A percentile compares a stretch with the other conserved stretches of the same genome.
phyloP scores from a whole-genome alignment of 2,113 vertebrate genomes.

The Crotalus viridis region DNA sequence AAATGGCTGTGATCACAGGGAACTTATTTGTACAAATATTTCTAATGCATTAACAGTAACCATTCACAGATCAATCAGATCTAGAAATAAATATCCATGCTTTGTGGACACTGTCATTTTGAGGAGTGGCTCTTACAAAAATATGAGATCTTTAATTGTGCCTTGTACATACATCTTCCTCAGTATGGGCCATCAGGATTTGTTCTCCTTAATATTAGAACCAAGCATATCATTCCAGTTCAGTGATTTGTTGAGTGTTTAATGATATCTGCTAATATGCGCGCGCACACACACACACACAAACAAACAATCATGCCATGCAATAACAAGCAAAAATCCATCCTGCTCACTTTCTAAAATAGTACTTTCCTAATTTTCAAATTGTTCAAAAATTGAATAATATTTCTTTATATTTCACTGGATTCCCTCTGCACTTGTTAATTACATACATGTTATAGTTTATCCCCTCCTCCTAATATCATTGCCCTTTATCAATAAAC shows the following conservation, averaged over 20 bases:
- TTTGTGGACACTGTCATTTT: too few species aligned
- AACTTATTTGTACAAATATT: too few species aligned
- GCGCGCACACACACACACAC: too few species aligned
- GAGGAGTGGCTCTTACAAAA: too few species aligned
- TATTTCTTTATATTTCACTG: neutral
- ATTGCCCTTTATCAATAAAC: neutral
- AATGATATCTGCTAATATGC: neutral
- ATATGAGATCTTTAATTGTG: too few species aligned
- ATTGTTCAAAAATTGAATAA: neutral
- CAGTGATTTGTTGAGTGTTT: neutral
- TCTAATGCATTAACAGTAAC: too few species aligned
- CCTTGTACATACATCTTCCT: too few species aligned
- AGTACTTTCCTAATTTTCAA: neutral
- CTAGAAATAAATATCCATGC: too few species aligned
- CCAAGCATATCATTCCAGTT: neutral
- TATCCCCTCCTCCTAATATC: neutral
- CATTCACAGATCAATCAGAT: too few species aligned
- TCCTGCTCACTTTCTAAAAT: neutral
- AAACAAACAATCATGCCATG: neutral
- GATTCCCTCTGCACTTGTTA: neutral
- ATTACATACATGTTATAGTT: neutral
- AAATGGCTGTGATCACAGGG: too few species aligned
- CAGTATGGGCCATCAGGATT: too few species aligned
- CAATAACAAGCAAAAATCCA: neutral
- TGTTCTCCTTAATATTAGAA: too few species aligned